Conservation (phyloP, 2,113 vertebrate species). For the Nothoprocta pentlandii region DNA sequence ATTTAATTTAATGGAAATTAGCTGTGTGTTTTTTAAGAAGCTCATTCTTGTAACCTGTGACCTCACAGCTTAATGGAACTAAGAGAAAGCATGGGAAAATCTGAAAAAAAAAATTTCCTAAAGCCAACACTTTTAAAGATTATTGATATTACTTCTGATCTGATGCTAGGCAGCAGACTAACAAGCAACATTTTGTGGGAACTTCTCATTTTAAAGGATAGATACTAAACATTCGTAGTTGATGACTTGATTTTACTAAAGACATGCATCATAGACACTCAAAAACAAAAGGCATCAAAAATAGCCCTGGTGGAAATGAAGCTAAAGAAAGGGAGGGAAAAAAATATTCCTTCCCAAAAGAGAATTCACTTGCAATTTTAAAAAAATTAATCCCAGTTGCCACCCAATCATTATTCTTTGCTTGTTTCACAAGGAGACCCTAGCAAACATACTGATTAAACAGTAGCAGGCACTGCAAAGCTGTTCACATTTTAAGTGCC, state of each 20-base stretch:
- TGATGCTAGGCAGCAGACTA: neutral
- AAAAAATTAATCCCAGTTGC: neutral
- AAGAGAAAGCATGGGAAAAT: neutral
- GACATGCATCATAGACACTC: neutral
- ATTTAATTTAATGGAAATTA: neutral
- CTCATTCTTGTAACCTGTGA: neutral
- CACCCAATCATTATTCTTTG: neutral
- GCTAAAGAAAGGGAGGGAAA: neutral
- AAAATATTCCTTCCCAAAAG: neutral
- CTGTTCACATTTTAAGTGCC: neutral
- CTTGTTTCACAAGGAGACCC: neutral
- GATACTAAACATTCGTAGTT: neutral
- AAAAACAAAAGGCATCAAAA: accelerated
- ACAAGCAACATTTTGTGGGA: neutral
- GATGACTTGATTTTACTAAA: neutral
- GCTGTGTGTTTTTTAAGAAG: too few relatives aligned
- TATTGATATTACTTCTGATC: neutral
- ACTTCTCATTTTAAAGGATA: neutral
- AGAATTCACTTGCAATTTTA: neutral
- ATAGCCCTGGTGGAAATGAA: neutral
- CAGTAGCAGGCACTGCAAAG: neutral
- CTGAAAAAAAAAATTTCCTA: neutral
- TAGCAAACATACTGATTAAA: neutral
- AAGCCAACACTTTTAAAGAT: neutral
- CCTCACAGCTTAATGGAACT: neutral